Percentiles rank a stretch among this genome's conserved stretches.
These are phyloP conservation scores for Rugalucina vietnamica DNA, from an alignment of 2,888 invertebrate species.

Conservation along the genomic window DNA sequence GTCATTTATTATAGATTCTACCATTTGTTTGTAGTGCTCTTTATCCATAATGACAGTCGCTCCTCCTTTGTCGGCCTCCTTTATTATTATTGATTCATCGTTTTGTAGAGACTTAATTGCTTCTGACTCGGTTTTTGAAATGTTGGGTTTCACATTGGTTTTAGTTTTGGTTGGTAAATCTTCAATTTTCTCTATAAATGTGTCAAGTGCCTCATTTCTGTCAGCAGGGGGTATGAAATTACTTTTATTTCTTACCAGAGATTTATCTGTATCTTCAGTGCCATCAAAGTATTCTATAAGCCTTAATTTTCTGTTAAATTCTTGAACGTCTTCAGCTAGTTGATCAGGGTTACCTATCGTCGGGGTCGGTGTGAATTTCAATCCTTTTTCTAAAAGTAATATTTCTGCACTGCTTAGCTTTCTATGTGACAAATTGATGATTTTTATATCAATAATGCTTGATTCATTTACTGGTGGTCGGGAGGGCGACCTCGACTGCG, in stretches of 20 bases:
- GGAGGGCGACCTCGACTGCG: too few species aligned
- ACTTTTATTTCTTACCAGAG: constrained; percentile 25
- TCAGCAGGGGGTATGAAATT: background rate
- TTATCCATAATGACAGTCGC: constrained; percentile 42
- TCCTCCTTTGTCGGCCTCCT: constrained; percentile 46
- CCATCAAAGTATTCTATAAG: constrained; percentile 14
- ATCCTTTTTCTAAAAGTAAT: background rate
- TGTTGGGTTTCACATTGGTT: background rate
- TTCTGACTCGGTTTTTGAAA: background rate
- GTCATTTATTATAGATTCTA: constrained; percentile 20
- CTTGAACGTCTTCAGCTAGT: background rate
- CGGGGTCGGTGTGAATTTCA: constrained; percentile 16
- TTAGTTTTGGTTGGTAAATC: background rate
- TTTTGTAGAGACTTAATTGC: background rate
- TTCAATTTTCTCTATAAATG: background rate
- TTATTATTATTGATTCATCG: constrained; percentile 4
- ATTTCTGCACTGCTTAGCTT: background rate
- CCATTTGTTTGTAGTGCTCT: constrained; percentile 31
- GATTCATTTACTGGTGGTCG: too few species aligned
- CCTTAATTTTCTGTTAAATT: constrained; percentile 9
- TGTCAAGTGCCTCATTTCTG: background rate
- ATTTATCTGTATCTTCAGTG: background rate
- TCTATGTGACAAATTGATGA: constrained; percentile 11
- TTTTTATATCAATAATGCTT: constrained; percentile 2
- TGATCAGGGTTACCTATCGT: background rate